These are phyloP conservation scores for Drosophila nigrodunni DNA, from an alignment of 1,140 invertebrate genomes.

Conservation along the genomic window DNA sequence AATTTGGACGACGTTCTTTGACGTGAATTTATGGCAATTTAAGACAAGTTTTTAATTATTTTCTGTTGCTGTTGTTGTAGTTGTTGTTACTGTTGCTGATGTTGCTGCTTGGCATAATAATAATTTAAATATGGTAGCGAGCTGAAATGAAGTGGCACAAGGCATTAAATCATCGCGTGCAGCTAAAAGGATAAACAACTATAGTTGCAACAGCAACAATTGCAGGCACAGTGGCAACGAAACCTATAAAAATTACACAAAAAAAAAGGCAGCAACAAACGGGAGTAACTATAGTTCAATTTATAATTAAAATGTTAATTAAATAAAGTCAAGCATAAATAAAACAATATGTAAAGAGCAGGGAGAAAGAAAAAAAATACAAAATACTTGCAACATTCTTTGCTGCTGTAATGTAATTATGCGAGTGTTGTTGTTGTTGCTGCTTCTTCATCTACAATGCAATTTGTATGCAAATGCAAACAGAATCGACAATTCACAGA, in stretches of 20 bases:
- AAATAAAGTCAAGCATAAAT: conserved; percentile 22
- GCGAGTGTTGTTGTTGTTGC: conserved; percentile 48
- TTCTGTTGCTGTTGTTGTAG: conserved; percentile 44
- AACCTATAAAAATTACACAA: conserved; percentile 26
- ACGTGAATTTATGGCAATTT: conserved; percentile 82
- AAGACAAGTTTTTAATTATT: conserved; percentile 84
- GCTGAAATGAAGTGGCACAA: conserved; percentile 77
- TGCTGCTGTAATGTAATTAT: conserved; percentile 66
- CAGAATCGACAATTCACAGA: conserved; percentile 72
- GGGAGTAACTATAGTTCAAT: conserved; percentile 22
- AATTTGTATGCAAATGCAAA: conserved; percentile 83
- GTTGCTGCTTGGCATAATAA: conserved; percentile 73
- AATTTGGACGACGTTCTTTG: conserved; percentile 78
- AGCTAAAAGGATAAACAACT: conserved; percentile 75
- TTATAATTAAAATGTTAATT: conserved; percentile 53
- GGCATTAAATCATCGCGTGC: conserved; percentile 80
- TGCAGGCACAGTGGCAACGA: conserved; percentile 36
- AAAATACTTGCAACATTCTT: conserved; percentile 49
- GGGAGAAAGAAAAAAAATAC: conserved; percentile 17
- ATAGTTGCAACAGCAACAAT: conserved; percentile 30
- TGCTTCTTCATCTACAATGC: conserved; percentile 76
- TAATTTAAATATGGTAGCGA: conserved; percentile 73
- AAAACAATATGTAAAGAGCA: conserved; percentile 8
- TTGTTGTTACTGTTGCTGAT: conserved; percentile 30
- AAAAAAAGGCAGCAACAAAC: conserved; percentile 25